Base-by-base conservation (phyloP, 1,140 invertebrate species). In the Ganaspis sp. region DNA sequence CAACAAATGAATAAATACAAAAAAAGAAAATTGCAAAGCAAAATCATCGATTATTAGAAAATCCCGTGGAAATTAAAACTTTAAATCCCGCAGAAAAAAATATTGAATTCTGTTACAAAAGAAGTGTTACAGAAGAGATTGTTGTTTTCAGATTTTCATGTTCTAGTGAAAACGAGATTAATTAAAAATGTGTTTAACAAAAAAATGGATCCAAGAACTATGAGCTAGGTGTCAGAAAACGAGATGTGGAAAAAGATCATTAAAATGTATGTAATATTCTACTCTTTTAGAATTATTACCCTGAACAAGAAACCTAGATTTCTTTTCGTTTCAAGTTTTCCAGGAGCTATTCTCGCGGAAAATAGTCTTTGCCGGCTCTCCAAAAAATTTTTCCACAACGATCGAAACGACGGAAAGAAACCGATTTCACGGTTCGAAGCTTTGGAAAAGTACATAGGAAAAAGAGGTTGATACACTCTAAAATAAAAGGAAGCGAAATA, bases 151-250 rank as follows among this genome's bases (percentile, higher is more conserved):
- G 85, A 82, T 81, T 88, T 87, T 84, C 87, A 86, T 81, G 83
- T 88, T 87, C 84, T 87, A 87, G 85, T 90, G 86, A 87, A 89
- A 89, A 90, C 85, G 86, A 17, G n/a, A 0, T 19, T 23, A n/a
- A n/a, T 12, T n/a, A 34, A n/a, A 64, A 6, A 9, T 6, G 15
- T 64, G 1, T 29, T 0, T 29, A n/a, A 15, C 29, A n/a, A 34
- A 64, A 29, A n/a, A 84, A 80, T 87, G 80, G 69, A 84, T 84
- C 84, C 85, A 86, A 85, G 81, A 86, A 85, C 87, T 86, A 86
- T 84, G 89, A 89, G 83, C 87, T 80, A 83, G 87, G 84, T 89
- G 6, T 34, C 29, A 34, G 6, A 34, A 81, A 81, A 86, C 83
- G 70, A 83, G 83, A 81, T 84, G 76, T 81, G 79, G 84, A 84